These are phyloP conservation scores for Ptychochromis oligacanthus DNA, from an alignment of 2,113 vertebrate genomes.

Conservation along the genomic window DNA sequence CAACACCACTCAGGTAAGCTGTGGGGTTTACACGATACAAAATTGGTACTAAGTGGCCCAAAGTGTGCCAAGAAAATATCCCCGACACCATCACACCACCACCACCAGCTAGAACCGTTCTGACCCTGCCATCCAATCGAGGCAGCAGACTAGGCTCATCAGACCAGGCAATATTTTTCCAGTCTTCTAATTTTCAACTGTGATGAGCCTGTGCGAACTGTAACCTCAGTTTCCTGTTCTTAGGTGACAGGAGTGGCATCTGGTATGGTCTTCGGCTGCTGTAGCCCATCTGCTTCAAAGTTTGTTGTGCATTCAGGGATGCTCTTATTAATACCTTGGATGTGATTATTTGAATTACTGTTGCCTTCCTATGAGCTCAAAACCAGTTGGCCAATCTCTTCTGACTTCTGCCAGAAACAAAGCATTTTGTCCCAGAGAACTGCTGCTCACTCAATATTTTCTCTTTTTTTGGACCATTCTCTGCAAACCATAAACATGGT, in stretches of 20 bases:
- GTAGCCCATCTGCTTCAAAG: neutral
- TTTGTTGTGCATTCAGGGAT: neutral
- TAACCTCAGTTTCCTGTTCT: neutral
- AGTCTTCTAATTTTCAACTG: neutral
- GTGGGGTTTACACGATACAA: neutral
- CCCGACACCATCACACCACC: neutral
- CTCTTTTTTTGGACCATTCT: neutral
- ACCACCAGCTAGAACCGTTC: neutral
- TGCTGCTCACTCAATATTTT: no score
- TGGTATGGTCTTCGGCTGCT: no score
- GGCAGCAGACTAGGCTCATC: neutral
- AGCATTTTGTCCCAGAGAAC: no score
- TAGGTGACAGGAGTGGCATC: neutral
- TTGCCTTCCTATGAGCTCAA: neutral
- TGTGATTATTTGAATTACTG: neutral
- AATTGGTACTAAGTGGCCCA: neutral
- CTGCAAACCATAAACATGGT: neutral
- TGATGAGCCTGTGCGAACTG: neutral
- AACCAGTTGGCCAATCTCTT: neutral
- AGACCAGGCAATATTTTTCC: neutral
- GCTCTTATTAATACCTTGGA: neutral
- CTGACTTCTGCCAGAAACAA: no score
- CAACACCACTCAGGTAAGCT: neutral
- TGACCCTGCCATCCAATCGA: neutral
- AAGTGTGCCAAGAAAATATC: neutral